phyloP scores from a whole-genome alignment of 2,113 vertebrate genomes.

The Barnardius zonarius region DNA sequence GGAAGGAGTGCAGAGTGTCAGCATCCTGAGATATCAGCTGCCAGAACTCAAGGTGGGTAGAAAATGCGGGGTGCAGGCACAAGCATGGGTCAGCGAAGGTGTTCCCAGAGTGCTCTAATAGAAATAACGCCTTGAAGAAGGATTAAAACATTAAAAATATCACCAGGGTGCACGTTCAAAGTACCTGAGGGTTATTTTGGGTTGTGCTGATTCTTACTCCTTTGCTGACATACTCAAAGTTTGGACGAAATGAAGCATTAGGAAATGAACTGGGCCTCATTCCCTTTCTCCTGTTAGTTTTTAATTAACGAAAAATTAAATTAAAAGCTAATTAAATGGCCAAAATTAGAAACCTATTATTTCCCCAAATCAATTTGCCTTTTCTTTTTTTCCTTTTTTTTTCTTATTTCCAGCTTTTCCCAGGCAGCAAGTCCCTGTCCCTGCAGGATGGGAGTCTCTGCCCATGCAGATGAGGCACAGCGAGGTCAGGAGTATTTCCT shows the following conservation, averaged over 20 bases:
- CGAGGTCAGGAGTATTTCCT: background rate
- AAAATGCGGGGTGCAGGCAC: background rate
- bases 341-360: background rate
- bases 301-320: background rate
- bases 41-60: background rate
- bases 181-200: background rate
- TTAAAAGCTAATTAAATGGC: background rate
- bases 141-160: background rate
- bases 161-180: fast-evolving
- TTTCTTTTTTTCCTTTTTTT: background rate
- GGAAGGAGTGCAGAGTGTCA: background rate
- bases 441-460: background rate
- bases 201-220: background rate
- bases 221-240: background rate
- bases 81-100: background rate
- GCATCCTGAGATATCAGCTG: background rate
- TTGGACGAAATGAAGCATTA: background rate
- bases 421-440: background rate
- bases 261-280: background rate
- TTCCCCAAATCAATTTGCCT: background rate
- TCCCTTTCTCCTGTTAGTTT: background rate
- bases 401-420: background rate
- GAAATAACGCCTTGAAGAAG: background rate
- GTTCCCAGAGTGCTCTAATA: background rate
- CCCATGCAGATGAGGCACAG: background rate